Evolutionary conservation across 1,140 invertebrate genomes (phyloP).

Genomic region (Diploscapter pachys): DNA sequence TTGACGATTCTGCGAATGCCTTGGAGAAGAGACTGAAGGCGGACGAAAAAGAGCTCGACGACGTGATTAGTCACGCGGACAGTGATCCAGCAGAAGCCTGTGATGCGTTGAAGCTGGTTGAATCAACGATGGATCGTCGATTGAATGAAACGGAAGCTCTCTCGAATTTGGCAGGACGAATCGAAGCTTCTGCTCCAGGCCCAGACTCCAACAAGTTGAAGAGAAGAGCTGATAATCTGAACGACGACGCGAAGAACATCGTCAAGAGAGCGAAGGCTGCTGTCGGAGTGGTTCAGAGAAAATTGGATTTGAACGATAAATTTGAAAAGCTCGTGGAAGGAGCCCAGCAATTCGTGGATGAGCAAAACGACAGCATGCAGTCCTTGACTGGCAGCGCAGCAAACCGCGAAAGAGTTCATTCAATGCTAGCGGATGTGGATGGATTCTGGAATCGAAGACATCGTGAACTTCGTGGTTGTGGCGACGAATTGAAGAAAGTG

Average conservation of each 20-base stretch:
- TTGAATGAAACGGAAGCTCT: conserved; percentile 32
- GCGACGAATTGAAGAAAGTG: background rate
- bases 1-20: conserved; percentile 19
- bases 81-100: conserved; percentile 7
- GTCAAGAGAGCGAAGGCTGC: conserved; percentile 21
- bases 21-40: conserved; percentile 27
- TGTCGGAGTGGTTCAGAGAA: conserved; percentile 11
- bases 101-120: conserved; percentile 22
- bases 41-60: conserved; percentile 23
- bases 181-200: conserved; percentile 62
- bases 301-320: conserved; percentile 6
- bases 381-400: background rate
- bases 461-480: background rate
- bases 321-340: conserved; percentile 12
- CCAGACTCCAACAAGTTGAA: conserved; percentile 35
- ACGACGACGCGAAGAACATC: conserved; percentile 19
- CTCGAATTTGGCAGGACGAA: conserved; percentile 29
- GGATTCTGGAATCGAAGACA: conserved; percentile 18
- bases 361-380: conserved; percentile 1
- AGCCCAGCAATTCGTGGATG: background rate
- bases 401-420: background rate
- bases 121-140: conserved; percentile 16
- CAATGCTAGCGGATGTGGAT: background rate
- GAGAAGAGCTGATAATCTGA: conserved; percentile 28
- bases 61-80: background rate